Conservation (phyloP, 35 echinoderm and acorn worm genomes). For the Patiria miniata region DNA sequence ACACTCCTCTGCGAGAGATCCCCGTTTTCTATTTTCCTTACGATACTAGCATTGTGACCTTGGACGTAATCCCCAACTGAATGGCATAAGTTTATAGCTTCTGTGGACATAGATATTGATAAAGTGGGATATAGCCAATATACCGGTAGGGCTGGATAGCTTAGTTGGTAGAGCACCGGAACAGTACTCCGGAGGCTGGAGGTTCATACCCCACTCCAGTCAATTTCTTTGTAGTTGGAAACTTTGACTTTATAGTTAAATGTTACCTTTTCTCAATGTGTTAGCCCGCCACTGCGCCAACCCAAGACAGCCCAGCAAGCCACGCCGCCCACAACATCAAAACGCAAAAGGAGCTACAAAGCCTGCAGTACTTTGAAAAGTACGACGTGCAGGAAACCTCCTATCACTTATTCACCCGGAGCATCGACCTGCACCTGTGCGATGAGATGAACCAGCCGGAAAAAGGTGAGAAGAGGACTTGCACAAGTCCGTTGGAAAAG, state of each 20-base stretch:
- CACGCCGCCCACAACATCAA: conserved; percentile 52
- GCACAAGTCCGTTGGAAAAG: not conserved
- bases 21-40: too few relatives aligned
- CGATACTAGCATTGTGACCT: too few relatives aligned
- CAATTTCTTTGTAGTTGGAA: too few relatives aligned
- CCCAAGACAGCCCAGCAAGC: conserved; percentile 46
- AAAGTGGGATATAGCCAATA: too few relatives aligned
- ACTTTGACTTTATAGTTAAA: not conserved
- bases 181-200: too few relatives aligned
- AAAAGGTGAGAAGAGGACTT: conserved; percentile 52
- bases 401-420: conserved; percentile 84
- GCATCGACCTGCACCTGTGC: conserved; percentile 92
- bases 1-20: too few relatives aligned
- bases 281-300: not conserved
- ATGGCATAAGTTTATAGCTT: too few relatives aligned
- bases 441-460: conserved; percentile 94
- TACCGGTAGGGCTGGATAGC: too few relatives aligned
- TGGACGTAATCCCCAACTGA: too few relatives aligned
- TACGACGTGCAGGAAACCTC: conserved; percentile 91
- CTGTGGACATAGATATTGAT: too few relatives aligned
- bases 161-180: too few relatives aligned
- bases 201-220: too few relatives aligned
- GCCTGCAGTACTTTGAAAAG: conserved; percentile 90
- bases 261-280: not conserved
- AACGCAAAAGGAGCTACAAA: conserved; percentile 68